Conservation (phyloP, 2,113 vertebrate genomes). For the Numida meleagris region DNA sequence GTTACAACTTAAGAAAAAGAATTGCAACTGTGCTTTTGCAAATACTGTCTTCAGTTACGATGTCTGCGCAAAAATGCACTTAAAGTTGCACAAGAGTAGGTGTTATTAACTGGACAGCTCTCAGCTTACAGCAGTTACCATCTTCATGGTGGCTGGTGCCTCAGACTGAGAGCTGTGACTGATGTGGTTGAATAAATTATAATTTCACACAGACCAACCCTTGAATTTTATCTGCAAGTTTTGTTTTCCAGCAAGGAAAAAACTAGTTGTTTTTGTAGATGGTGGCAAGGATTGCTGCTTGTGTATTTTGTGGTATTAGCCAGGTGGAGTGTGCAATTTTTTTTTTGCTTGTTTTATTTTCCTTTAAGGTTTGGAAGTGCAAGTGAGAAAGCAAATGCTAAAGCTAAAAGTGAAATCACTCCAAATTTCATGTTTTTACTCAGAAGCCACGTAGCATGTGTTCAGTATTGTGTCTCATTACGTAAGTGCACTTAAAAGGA, state of each 20-base stretch:
- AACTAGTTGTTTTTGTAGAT: background rate
- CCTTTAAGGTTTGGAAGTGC: background rate
- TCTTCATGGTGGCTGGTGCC: background rate
- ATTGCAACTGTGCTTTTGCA: background rate
- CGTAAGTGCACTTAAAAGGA: background rate
- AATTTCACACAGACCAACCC: background rate
- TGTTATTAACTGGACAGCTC: background rate
- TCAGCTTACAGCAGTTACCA: accelerated
- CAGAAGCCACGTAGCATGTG: too few species aligned
- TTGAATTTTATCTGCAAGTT: background rate
- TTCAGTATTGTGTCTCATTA: background rate
- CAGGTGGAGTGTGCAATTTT: background rate
- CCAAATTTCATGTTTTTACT: background rate
- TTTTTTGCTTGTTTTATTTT: background rate
- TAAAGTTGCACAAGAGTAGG: background rate
- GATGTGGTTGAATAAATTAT: too few species aligned
- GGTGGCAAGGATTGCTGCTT: background rate
- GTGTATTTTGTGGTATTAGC: background rate
- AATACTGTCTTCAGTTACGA: background rate
- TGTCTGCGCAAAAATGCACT: background rate
- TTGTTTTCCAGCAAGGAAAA: accelerated
- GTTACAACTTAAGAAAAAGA: background rate
- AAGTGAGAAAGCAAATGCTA: background rate
- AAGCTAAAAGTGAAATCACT: background rate
- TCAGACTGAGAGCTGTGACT: background rate